These are phyloP conservation scores for Crotophaga sulcirostris DNA, from an alignment of 2,113 vertebrate species.

Conservation along the genomic window DNA sequence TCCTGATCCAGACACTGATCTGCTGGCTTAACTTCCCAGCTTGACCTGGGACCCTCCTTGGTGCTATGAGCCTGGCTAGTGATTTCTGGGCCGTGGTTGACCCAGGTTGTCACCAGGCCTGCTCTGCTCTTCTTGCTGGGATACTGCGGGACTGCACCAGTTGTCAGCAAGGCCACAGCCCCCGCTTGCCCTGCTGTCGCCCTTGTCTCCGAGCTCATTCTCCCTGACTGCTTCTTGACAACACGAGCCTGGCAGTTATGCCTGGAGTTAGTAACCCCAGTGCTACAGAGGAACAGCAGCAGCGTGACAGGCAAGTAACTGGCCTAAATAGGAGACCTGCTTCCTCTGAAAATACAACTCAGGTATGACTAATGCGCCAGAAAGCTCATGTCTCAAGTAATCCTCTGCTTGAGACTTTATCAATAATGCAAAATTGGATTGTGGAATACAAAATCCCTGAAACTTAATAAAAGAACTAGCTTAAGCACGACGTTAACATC, in stretches of 20 bases:
- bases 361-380: conserved; percentile 18
- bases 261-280: background rate
- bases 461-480: conserved; percentile 45
- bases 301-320: background rate
- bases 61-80: background rate
- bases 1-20: background rate
- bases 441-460: conserved; percentile 32
- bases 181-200: background rate
- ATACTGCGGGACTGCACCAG: background rate
- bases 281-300: background rate
- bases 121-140: background rate
- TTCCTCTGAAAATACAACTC: background rate
- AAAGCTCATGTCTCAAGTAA: conserved; percentile 44
- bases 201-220: background rate
- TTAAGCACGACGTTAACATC: conserved; percentile 36
- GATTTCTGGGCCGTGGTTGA: background rate
- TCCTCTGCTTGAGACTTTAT: conserved; percentile 45
- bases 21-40: background rate
- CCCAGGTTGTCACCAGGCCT: background rate
- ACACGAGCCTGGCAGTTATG: background rate
- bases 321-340: background rate
- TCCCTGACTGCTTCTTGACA: background rate
- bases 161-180: background rate
- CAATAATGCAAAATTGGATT: conserved; percentile 57
- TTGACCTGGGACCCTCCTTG: background rate